Base-by-base conservation (phyloP, 2,888 invertebrate genomes). In the Molanna angustata region DNA sequence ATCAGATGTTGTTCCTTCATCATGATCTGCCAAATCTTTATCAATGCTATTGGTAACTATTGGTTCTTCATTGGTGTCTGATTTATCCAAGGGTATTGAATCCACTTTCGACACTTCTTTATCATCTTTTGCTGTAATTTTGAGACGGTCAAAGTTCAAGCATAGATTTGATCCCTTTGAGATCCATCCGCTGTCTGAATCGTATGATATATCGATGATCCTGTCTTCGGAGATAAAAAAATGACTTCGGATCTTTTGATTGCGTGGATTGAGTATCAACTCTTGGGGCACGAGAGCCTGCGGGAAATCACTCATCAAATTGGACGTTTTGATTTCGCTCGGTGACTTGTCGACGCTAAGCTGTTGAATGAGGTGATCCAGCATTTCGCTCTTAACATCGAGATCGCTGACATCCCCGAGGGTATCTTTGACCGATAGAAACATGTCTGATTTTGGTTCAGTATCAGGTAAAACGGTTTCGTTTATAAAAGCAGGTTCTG, bases 101-200 rank as follows among this genome's bases (percentile, higher is more conserved):
- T n/a, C n/a, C n/a, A n/a, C n/a, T n/a, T n/a, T n/a, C n/a, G n/a
- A n/a, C n/a, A n/a, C n/a, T n/a, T 19, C 16, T 6, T 46, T 46
- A 2, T 45, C 18, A 18, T 50, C 37, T 1, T 50, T 16, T 3
- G 35, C 40, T 11, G 43, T 46, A 4, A 57, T 57, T 43, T 59
- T 55, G 13, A 57, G 14, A 11, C 33, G 14, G 21, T 52, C 50
- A 31, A 56, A 56, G 42, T 58, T 58, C 32, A 58, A 51, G 22
- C 51, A 53, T 31, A 58, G 32, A 35, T 51, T 52, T 7, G 57
- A 54, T 4, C 50, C 56, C 21, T 70, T 70, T 9, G 71, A 64
- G 1, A 69, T 68, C 73, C 73, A 72, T 2, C 73, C 73, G 18
- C 69, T 70, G 60, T 74, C 73, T 3, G 74, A 72, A 62, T 73